phyloP scores from a whole-genome alignment of 2,888 invertebrate species.

The Scaptodrosophila latifasciaeformis region DNA sequence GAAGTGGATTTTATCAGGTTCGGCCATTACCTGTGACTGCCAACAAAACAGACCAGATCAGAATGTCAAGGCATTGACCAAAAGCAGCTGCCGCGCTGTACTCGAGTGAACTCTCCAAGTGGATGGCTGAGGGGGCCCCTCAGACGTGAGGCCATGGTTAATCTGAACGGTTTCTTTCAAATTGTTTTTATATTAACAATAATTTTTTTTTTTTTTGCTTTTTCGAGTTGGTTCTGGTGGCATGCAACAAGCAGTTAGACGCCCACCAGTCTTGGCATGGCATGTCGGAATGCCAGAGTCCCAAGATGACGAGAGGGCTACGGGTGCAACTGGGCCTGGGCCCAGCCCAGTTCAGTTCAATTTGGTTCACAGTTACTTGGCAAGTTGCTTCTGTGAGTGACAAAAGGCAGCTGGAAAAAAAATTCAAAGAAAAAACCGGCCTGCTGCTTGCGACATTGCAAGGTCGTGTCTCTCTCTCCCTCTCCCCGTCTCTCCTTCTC shows the following conservation, averaged over 20 bases:
- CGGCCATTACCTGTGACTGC: slow-evolving; percentile 19
- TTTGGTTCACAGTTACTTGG: slow-evolving; percentile 43
- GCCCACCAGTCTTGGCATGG: slow-evolving; percentile 34
- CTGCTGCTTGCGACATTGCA: slow-evolving; percentile 51
- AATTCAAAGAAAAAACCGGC: slow-evolving; percentile 41
- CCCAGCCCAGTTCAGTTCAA: background rate
- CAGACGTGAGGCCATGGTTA: slow-evolving; percentile 35
- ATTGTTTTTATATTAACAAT: slow-evolving; percentile 54
- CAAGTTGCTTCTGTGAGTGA: too few relatives aligned
- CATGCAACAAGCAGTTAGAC: slow-evolving; percentile 57
- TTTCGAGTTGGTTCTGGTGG: slow-evolving; percentile 25
- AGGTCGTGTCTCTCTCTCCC: slow-evolving; percentile 38
- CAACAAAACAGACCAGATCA: slow-evolving; percentile 13
- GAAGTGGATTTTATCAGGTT: slow-evolving; percentile 59
- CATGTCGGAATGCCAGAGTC: slow-evolving; percentile 45
- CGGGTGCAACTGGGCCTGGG: too few relatives aligned
- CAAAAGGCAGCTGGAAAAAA: slow-evolving; percentile 40
- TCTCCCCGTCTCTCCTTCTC: slow-evolving; percentile 9
- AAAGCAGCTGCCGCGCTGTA: background rate
- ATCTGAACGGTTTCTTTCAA: slow-evolving; percentile 28
- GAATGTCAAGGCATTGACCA: slow-evolving; percentile 3
- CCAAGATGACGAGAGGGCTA: slow-evolving; percentile 2
- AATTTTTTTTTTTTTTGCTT: slow-evolving; percentile 39
- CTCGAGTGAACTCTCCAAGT: slow-evolving; percentile 23
- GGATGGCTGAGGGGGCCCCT: slow-evolving; percentile 16